Base-by-base conservation (phyloP, 2,797 vertebrate species). In the Euphonia xanthogaster region DNA sequence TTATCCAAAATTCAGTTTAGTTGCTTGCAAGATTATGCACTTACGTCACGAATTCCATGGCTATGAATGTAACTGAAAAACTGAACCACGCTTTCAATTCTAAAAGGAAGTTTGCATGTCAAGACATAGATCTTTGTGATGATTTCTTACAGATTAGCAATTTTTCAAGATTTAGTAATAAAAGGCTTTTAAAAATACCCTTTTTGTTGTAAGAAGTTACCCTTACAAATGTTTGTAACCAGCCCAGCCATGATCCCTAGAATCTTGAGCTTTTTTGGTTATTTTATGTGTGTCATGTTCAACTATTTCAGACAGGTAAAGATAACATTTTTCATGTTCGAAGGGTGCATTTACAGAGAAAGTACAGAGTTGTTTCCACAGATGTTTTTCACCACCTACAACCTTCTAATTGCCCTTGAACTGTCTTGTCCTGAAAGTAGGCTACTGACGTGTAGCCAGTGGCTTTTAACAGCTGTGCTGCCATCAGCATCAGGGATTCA, bases 381-480 rank as follows among this genome's bases (percentile, higher is more conserved):
- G 50, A 37, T 78, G 42, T 81, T 94, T 85, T 39, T 68, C 81
- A 39, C 22, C 39, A 21, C 39, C 61, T 82, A 31, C 7, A 8
- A 4, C 25, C 37, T 45, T 45, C 58, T 62, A 40, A 19, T 21
- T 70, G 55, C 47, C 74, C 44, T 85, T 85, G 57, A 74, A 27
- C 55, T 62, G 28, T 61, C 48, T 91, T 2, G 2, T 42, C 42
- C 86, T 62, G 58, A 94, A 60, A 77, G 30, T 3, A 74, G 61
- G 74, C 55, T 63, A 12, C 80, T 87, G 78, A 73, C 0, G 0
- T 57, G 71, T 57, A 76, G 71, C 72, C 81, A 37, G 19, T 65
- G 54, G 61, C 70, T 90, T 93, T 47, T 70, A 75, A 50, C 70
- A 91, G 73, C 95, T 96, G 70, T 76, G 91, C 45, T 78, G 50